These are phyloP conservation scores for Macrosteles quadrilineatus DNA, from an alignment of 1,140 invertebrate species.

Conservation along the genomic window DNA sequence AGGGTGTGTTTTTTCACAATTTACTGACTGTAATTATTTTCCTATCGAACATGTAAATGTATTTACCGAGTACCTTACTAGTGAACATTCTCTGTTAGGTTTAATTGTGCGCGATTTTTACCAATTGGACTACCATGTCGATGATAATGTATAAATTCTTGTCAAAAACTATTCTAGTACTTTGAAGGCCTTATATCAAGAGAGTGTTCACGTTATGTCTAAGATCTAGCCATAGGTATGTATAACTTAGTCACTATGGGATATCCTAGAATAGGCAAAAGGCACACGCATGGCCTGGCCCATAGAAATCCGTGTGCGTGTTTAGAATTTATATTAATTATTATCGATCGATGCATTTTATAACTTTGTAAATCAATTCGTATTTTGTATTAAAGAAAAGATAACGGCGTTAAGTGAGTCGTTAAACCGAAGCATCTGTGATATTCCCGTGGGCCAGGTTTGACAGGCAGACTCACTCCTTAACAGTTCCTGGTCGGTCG, in stretches of 20 bases:
- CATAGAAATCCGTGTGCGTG: constrained; percentile 27
- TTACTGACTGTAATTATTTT: constrained; percentile 14
- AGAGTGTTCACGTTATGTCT: constrained; percentile 14
- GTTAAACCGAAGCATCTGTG: constrained; percentile 15
- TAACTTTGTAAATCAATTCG: constrained; percentile 29
- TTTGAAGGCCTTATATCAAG: not conserved
- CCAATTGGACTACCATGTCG: too few relatives aligned
- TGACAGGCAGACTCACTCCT: constrained; percentile 26
- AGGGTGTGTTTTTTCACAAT: too few relatives aligned
- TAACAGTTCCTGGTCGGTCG: not conserved
- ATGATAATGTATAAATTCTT: not conserved
- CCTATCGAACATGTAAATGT: not conserved
- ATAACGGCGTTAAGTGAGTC: not conserved
- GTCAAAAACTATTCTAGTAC: not conserved
- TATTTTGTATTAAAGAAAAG: constrained; percentile 15
- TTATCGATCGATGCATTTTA: constrained; percentile 18
- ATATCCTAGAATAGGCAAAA: constrained; percentile 16
- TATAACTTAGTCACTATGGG: constrained; percentile 4
- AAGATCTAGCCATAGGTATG: not conserved
- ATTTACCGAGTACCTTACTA: constrained; percentile 19
- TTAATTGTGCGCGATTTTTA: too few relatives aligned
- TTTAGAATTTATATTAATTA: constrained; percentile 22
- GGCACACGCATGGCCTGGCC: constrained; percentile 18
- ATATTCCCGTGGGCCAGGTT: constrained; percentile 30
- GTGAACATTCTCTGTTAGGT: constrained; percentile 26